Evolutionary conservation across 2,113 vertebrate genomes (phyloP), one percentile per base, ranked within the genome.

Genomic region (Bolborhynchus lineola): DNA sequence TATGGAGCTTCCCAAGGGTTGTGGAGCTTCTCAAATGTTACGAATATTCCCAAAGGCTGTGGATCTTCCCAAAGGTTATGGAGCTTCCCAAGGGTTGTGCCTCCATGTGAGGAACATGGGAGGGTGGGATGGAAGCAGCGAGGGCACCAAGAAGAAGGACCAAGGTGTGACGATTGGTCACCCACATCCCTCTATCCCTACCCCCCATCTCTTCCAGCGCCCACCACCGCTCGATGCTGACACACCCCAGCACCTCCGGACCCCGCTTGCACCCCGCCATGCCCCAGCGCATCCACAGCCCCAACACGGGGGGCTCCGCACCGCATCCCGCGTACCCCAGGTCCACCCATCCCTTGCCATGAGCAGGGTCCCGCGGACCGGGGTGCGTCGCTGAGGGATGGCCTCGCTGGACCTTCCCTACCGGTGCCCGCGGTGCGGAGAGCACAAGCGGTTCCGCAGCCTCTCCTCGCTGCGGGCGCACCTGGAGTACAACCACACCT

Each of bases 401-500:
- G 99, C 99, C 98, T 99, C 99, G 94, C 97, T 99, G 98, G 99
- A 99, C 98, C 98, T 99, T 96, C 99, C 99, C 0, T 99, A 99
- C 98, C 99, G 99, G 90, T 99, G 99, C 97, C 99, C 99, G 92
- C 99, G 99, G 95, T 99, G 99, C 84, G 99, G 99, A 95, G 99
- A 99, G 98, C 99, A 99, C 98, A 99, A 99, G 96, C 99, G 99
- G 94, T 99, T 99, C 98, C 98, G 99, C 97, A 99, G 99, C 97
- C 98, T 99, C 92, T 99, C 99, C 26, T 99, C 99, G 3, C 97
- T 99, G 81, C 98, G 99, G 6, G 99, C 99, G 1, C 99, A 99
- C 97, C 98, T 99, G 98, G 99, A 99, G 96, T 99, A 99, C 98
- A 99, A 99, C 98, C 99, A 99, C 98, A 99, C 99, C 18, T 99